Percentiles rank a stretch among this genome's conserved stretches.
Evolutionary conservation across 1,140 invertebrate species (phyloP).

Genomic region (Diuraphis noxia): DNA sequence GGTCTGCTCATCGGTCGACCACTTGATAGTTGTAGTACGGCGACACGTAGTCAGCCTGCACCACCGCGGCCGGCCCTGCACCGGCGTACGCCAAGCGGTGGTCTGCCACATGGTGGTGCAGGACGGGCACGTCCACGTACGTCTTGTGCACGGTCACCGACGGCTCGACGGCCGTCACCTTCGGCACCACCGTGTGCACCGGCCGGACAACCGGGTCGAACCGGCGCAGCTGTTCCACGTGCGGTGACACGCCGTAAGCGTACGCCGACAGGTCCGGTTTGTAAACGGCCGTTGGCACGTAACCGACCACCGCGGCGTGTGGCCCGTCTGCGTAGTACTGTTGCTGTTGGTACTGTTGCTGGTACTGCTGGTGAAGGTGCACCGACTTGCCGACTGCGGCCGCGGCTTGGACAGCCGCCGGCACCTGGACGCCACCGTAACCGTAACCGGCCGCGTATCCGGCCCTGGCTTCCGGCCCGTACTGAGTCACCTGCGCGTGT

Average conservation of each 20-base stretch:
- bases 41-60: background rate
- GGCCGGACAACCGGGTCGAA: constrained; percentile 55
- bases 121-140: constrained; percentile 6
- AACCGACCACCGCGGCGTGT: constrained; percentile 60
- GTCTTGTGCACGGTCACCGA: constrained; percentile 56
- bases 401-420: constrained; percentile 56
- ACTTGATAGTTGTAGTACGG: constrained; percentile 19
- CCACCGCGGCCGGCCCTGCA: background rate
- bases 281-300: constrained; percentile 57
- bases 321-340: background rate
- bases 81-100: background rate
- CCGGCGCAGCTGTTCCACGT: constrained; percentile 54
- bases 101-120: background rate
- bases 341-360: background rate
- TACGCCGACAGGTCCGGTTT: constrained; percentile 57
- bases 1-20: background rate
- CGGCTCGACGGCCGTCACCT: constrained; percentile 57
- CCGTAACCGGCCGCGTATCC: constrained; percentile 57
- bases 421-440: constrained; percentile 56
- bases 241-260: constrained; percentile 56
- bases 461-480: constrained; percentile 43
- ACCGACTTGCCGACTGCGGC: constrained; percentile 59
- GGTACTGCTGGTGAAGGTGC: background rate
- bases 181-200: constrained; percentile 56
- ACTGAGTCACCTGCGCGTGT: background rate